A percentile compares a stretch with the other conserved stretches of the same genome.
Evolutionary conservation across 2,113 vertebrate genomes (phyloP).

Genomic region (Toxotes jaculatrix): DNA sequence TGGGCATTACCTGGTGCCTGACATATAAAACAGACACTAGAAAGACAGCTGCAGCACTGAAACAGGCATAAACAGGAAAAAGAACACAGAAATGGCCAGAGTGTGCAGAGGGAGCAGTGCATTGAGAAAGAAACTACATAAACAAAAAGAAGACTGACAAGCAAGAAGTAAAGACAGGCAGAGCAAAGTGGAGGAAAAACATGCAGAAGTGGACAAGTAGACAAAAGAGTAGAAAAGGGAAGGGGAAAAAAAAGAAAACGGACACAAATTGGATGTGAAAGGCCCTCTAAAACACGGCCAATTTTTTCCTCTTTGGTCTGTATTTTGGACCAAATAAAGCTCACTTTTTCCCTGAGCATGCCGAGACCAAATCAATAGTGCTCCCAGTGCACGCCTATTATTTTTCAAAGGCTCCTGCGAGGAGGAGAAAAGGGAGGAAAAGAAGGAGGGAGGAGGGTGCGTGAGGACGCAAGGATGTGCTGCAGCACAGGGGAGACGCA

Average conservation of each 20-base stretch:
- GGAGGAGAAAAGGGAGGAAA: conserved; percentile 10
- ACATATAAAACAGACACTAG: not conserved
- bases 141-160: conserved; percentile 36
- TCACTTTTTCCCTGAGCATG: conserved; percentile 59
- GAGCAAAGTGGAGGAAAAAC: conserved; percentile 34
- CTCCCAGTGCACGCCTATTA: conserved; percentile 70
- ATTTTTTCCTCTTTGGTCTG: conserved; percentile 61
- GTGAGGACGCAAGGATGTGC: not conserved
- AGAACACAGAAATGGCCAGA: conserved; percentile 2
- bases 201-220: conserved; percentile 32
- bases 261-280: conserved; percentile 72
- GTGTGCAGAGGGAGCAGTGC: not conserved
- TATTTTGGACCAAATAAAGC: conserved; percentile 77
- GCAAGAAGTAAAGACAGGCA: conserved; percentile 11
- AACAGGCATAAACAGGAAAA: conserved; percentile 10
- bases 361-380: conserved; percentile 76
- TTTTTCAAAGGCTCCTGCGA: conserved; percentile 74
- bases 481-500: not conserved
- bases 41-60: conserved; percentile 8
- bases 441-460: not conserved
- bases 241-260: conserved; percentile 41
- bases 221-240: conserved; percentile 40
- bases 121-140: conserved; percentile 30
- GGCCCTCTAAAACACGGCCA: conserved; percentile 58
- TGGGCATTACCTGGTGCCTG: conserved; percentile 1